phyloP scores from a whole-genome alignment of 2,113 vertebrate genomes.

The Corydoras maculifer region DNA sequence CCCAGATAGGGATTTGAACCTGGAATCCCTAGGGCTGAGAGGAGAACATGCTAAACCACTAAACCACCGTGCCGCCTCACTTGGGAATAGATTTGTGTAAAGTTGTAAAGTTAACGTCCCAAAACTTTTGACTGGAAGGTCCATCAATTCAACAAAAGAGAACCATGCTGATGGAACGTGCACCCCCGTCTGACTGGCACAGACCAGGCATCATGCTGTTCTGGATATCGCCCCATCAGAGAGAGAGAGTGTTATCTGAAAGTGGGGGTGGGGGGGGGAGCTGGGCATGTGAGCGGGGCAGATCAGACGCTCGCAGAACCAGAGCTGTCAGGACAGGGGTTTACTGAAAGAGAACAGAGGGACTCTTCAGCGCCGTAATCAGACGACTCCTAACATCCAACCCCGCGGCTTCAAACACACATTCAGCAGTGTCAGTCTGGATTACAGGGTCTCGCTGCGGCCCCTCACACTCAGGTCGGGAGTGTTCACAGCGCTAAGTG shows the following conservation, averaged over 20 bases:
- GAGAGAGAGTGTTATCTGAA: conserved; percentile 26
- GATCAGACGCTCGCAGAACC: conserved; percentile 13
- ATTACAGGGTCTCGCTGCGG: neutral
- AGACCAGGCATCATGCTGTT: neutral
- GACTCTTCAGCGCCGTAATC: conserved; percentile 17
- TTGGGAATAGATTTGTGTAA: no score
- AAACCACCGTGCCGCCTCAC: no score
- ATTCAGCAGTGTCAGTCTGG: conserved; percentile 1
- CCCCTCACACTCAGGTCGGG: conserved; percentile 3
- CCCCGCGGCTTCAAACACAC: neutral
- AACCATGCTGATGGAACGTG: no score
- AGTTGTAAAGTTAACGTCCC: no score
- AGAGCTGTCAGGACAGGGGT: conserved; percentile 11
- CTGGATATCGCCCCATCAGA: neutral
- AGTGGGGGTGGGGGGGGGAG: neutral
- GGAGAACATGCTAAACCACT: no score
- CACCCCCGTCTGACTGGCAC: neutral
- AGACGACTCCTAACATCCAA: conserved; percentile 28
- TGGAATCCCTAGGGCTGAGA: no score
- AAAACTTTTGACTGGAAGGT: no score
- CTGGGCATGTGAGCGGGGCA: neutral
- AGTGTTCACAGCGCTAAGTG: neutral
- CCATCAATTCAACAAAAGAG: no score
- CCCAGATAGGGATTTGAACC: no score
- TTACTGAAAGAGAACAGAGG: conserved; percentile 24